A percentile compares a stretch with the other conserved stretches of the same genome.
These are phyloP conservation scores for Exocentrus adspersus DNA, from an alignment of 2,888 invertebrate species.

Conservation along the genomic window DNA sequence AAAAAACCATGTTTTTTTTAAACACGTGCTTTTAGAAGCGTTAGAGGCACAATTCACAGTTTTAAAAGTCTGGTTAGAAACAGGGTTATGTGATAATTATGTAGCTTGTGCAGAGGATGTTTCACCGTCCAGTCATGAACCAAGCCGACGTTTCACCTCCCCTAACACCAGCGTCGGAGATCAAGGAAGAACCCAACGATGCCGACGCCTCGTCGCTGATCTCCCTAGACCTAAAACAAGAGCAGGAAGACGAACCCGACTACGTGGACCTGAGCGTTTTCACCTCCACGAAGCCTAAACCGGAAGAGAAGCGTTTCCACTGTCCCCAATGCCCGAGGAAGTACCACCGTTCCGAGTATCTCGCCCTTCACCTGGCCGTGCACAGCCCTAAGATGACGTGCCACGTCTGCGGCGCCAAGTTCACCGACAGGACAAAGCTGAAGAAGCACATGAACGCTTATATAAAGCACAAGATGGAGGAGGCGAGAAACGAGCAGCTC, in stretches of 20 bases:
- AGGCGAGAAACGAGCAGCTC: constrained; percentile 2
- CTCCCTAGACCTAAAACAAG: too few species aligned
- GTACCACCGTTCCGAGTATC: constrained; percentile 4
- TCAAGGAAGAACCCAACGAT: too few species aligned
- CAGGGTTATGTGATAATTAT: too few species aligned
- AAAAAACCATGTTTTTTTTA: too few species aligned
- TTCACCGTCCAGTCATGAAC: too few species aligned
- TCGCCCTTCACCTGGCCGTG: neutral
- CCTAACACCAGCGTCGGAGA: too few species aligned
- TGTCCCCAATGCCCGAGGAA: neutral
- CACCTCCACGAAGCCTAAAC: neutral
- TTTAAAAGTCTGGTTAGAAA: too few species aligned
- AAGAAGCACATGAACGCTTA: constrained; percentile 3
- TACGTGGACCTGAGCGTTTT: neutral
- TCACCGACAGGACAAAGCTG: neutral
- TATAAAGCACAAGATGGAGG: constrained; percentile 9
- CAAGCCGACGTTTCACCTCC: too few species aligned
- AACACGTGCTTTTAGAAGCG: too few species aligned
- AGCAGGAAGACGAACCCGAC: neutral
- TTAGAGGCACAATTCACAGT: too few species aligned
- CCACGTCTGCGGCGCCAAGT: neutral
- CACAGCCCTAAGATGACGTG: neutral
- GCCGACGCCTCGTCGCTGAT: too few species aligned
- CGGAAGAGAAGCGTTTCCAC: neutral
- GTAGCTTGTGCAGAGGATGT: too few species aligned